A percentile compares a stretch with the other conserved stretches of the same genome.
Conservation (phyloP, 2,888 invertebrate species). For the Ennomos erosarius region DNA sequence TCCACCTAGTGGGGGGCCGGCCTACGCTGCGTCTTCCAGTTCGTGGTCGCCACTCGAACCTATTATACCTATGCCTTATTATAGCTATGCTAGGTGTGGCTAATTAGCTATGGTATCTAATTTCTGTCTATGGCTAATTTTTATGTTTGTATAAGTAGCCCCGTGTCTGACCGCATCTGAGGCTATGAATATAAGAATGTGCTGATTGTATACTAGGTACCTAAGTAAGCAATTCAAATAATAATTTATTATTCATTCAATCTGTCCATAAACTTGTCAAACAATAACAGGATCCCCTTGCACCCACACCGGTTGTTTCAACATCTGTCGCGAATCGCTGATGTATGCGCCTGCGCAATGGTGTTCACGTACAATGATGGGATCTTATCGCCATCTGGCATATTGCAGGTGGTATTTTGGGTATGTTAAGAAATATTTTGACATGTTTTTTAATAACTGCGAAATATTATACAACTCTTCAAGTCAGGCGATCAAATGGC, state of each 20-base stretch:
- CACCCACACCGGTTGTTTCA: conserved; percentile 39
- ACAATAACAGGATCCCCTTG: conserved; percentile 41
- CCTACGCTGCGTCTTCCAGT: too few relatives aligned
- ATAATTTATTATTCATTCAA: not conserved
- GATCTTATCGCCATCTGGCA: conserved; percentile 43
- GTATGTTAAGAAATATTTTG: conserved; percentile 19
- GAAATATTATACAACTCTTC: conserved; percentile 5
- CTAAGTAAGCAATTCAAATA: not conserved
- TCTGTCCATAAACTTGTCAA: conserved; percentile 3
- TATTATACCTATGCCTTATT: too few relatives aligned
- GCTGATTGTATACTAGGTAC: too few relatives aligned
- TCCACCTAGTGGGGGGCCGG: too few relatives aligned
- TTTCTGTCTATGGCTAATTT: too few relatives aligned
- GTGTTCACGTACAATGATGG: conserved; percentile 43
- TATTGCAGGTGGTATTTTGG: conserved; percentile 29
- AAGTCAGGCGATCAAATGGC: too few relatives aligned
- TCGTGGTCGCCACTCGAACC: too few relatives aligned
- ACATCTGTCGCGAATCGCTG: conserved; percentile 69
- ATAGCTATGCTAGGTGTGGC: too few relatives aligned
- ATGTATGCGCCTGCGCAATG: conserved; percentile 62
- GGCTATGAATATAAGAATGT: too few relatives aligned
- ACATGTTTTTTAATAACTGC: conserved; percentile 6
- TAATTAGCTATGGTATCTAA: too few relatives aligned
- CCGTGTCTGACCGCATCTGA: too few relatives aligned
- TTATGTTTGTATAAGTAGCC: too few relatives aligned